Conservation (phyloP, 2,113 vertebrate genomes). For the Spheniscus mendiculus region DNA sequence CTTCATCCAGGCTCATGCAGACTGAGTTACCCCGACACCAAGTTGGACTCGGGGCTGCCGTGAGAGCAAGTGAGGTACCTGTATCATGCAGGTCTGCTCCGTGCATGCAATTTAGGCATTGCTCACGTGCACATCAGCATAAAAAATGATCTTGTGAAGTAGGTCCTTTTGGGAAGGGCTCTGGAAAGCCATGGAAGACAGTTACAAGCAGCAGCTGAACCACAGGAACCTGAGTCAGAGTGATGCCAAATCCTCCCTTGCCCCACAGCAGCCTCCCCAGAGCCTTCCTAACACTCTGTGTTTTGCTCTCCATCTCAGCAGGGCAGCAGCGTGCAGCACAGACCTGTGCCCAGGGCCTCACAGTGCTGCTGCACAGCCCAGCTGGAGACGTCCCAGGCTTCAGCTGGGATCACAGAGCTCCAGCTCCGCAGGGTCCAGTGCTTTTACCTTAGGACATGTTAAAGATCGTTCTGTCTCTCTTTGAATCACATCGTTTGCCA, state of each 20-base stretch:
- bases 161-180: background rate
- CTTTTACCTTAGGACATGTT: background rate
- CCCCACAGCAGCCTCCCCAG: background rate
- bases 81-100: rapidly evolving
- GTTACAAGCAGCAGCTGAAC: background rate
- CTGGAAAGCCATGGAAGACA: rapidly evolving
- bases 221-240: background rate
- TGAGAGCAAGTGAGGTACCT: background rate
- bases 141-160: background rate
- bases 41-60: background rate
- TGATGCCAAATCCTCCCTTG: rapidly evolving
- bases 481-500: background rate
- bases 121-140: rapidly evolving
- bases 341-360: background rate
- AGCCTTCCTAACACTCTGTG: background rate
- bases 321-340: background rate
- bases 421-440: no score
- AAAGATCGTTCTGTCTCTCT: background rate
- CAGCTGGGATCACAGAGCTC: background rate
- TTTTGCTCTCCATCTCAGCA: background rate
- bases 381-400: background rate
- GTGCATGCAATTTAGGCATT: background rate
- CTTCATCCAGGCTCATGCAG: background rate
- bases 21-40: rapidly evolving
- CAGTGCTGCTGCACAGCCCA: rapidly evolving